Conservation (phyloP, 2,797 vertebrate genomes). For the Coranthus polyacanthus region DNA sequence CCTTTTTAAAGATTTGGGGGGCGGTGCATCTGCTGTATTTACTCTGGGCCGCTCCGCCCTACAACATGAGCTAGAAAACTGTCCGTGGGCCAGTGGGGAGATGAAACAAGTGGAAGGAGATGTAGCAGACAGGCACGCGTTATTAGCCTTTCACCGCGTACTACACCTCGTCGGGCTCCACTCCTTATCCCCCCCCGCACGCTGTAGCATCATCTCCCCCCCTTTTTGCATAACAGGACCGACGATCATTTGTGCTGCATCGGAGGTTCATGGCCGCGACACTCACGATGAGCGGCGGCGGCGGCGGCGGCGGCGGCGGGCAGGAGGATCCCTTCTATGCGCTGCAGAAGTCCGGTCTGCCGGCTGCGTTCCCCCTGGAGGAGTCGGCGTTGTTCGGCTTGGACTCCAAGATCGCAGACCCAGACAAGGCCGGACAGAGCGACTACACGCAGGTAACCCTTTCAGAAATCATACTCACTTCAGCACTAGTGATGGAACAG, state of each 20-base stretch:
- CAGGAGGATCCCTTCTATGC: slow-evolving; percentile 93
- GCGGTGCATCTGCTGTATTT: slow-evolving; percentile 74
- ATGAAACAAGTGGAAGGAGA: slow-evolving; percentile 81
- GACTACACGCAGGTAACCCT: slow-evolving; percentile 84
- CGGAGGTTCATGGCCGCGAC: slow-evolving; percentile 91
- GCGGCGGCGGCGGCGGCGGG: slow-evolving; percentile 81
- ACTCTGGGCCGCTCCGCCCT: slow-evolving; percentile 80
- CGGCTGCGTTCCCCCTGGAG: slow-evolving; percentile 85
- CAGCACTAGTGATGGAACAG: slow-evolving; percentile 46
- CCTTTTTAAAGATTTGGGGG: slow-evolving; percentile 61
- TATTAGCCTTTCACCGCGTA: slow-evolving; percentile 38
- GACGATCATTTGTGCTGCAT: slow-evolving; percentile 43
- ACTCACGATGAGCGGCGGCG: slow-evolving; percentile 87
- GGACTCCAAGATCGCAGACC: slow-evolving; percentile 84
- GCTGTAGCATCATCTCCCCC: slow-evolving; percentile 53
- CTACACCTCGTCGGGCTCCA: slow-evolving; percentile 41
- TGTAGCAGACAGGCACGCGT: slow-evolving; percentile 63
- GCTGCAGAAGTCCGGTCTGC: slow-evolving; percentile 90
- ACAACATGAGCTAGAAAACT: slow-evolving; percentile 73
- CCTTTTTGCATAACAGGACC: slow-evolving; percentile 17
- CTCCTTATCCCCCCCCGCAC: slow-evolving; percentile 15
- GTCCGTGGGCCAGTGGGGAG: slow-evolving; percentile 70
- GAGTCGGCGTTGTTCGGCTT: slow-evolving; percentile 86
- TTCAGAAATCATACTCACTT: slow-evolving; percentile 18
- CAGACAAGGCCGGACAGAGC: slow-evolving; percentile 72